These are phyloP conservation scores for Nymphalis io DNA, from an alignment of 1,140 invertebrate genomes.

Conservation along the genomic window DNA sequence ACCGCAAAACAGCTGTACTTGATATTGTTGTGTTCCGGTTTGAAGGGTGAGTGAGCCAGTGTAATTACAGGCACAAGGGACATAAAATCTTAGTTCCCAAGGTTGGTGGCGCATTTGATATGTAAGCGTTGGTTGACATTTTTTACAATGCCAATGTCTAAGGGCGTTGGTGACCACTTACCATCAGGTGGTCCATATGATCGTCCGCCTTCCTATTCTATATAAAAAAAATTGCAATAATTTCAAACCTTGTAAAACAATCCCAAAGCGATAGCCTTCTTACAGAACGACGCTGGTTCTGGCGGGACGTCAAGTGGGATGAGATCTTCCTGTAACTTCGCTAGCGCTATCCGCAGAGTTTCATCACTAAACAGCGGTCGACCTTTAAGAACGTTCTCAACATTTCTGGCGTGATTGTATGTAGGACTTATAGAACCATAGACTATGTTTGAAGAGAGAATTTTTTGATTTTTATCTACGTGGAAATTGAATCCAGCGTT, in stretches of 20 bases:
- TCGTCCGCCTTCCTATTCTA: no score
- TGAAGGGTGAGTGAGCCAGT: no score
- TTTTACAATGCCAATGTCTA: no score
- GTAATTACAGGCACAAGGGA: no score
- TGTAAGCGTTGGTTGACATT: no score
- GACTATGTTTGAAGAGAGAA: slow-evolving; percentile 78
- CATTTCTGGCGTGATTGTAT: slow-evolving; percentile 86
- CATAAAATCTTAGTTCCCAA: no score
- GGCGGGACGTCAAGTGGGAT: slow-evolving; percentile 83
- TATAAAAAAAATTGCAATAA: no score
- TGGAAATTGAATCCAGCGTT: slow-evolving; percentile 90
- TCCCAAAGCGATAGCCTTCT: slow-evolving; percentile 82
- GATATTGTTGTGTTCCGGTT: no score
- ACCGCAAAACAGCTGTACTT: no score
- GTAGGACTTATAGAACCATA: slow-evolving; percentile 67
- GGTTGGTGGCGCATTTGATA: no score
- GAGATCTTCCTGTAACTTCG: slow-evolving; percentile 83
- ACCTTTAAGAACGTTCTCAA: slow-evolving; percentile 84
- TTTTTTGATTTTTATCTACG: slow-evolving; percentile 67
- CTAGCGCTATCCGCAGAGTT: slow-evolving; percentile 81
- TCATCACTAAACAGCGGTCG: slow-evolving; percentile 78
- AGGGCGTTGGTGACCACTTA: no score
- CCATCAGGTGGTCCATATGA: no score
- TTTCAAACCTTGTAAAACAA: slow-evolving; percentile 86
- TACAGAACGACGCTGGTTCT: slow-evolving; percentile 85